Conservation (phyloP, 2,888 invertebrate genomes). For the Dusona sp. region DNA sequence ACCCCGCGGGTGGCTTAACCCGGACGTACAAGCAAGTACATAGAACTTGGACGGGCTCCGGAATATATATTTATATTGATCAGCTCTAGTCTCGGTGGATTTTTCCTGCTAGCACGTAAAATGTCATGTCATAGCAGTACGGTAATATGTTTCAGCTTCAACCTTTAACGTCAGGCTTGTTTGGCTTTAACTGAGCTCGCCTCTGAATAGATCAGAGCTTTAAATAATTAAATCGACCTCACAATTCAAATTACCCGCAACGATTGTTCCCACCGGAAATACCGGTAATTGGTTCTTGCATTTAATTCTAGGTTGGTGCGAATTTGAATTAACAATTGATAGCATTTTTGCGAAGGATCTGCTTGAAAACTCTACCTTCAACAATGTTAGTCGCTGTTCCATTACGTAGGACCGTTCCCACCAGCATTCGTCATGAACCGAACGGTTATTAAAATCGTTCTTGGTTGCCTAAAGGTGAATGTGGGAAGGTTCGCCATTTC, state of each 20-base stretch:
- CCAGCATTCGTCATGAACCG: background rate
- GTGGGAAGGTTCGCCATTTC: background rate
- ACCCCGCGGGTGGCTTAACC: conserved; percentile 1
- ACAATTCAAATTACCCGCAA: background rate
- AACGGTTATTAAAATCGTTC: conserved; percentile 10
- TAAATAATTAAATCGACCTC: background rate
- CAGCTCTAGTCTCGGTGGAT: background rate
- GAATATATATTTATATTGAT: background rate
- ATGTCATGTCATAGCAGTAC: background rate
- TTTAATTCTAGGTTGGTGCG: background rate
- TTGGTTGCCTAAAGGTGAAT: background rate
- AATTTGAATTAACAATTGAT: background rate
- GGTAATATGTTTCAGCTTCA: background rate
- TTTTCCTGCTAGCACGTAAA: conserved; percentile 1
- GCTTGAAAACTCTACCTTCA: background rate
- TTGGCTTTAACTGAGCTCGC: background rate
- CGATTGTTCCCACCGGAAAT: background rate
- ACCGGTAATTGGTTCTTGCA: background rate
- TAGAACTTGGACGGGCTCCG: background rate
- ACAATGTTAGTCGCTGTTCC: background rate
- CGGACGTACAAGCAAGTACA: background rate
- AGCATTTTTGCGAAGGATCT: background rate
- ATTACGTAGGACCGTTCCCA: background rate
- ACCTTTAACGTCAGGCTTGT: background rate
- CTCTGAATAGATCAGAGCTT: background rate